Evolutionary conservation across 1,140 invertebrate species (phyloP), one percentile per base, ranked within the genome.

Genomic region (Hestina assimilis): DNA sequence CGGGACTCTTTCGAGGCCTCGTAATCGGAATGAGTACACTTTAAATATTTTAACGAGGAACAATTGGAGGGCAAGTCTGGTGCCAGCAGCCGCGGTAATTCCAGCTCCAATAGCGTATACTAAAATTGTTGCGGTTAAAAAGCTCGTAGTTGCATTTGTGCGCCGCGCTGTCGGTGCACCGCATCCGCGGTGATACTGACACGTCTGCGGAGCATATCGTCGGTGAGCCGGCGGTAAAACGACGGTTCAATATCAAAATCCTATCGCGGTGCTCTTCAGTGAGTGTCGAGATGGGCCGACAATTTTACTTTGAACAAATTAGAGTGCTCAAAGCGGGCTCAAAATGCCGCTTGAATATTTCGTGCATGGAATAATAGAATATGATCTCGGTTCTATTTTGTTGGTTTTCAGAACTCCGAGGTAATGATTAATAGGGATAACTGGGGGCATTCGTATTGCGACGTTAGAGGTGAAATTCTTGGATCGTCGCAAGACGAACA

Each of bases 11-110:
- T 89, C 89, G 91, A 92, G 92, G 93, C 91, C 91, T 91, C 90
- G n/a, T n/a, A n/a, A n/a, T n/a, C n/a, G n/a, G n/a, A n/a, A n/a
- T n/a, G n/a, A n/a, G n/a, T n/a, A n/a, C n/a, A n/a, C n/a, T n/a
- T n/a, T n/a, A n/a, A n/a, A n/a, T n/a, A n/a, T n/a, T n/a, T n/a
- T n/a, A n/a, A n/a, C n/a, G 92, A 95, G 93, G 92, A 95, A 90
- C 91, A 89, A 93, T 95, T 95, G 93, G 93, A 95, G 94, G 94
- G 94, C 93, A 96, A 96, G 94, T 96, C 94, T 95, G 93, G 93
- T 94, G 93, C 93, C 93, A 95, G 94, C 94, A 93, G 93, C 93
- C 92, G 94, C 94, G 94, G 94, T 95, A 95, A 96, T 94, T 95
- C 94, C 93, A 94, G 93, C 94, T 95, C 93, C 93, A 94, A 93